Evolutionary conservation across 1,140 invertebrate species (phyloP).

Genomic region (Teleogryllus occipitalis): DNA sequence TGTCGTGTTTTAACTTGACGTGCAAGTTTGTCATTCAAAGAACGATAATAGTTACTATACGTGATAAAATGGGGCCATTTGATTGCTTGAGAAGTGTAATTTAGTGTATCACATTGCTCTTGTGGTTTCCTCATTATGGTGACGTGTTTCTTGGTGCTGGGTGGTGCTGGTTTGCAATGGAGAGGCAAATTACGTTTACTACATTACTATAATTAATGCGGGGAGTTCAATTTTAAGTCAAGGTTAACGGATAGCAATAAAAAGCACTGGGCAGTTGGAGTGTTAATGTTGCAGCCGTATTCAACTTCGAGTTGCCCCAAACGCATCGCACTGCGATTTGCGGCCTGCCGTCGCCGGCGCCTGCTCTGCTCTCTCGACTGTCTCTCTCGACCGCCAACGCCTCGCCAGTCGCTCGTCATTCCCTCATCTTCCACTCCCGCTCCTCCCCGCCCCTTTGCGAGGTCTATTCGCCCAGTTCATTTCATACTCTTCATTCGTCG

Average conservation of each 20-base stretch:
- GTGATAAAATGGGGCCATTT: neutral
- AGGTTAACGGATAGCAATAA: neutral
- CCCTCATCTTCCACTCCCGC: no score
- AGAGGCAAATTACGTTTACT: neutral
- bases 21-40: neutral
- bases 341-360: no score
- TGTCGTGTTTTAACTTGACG: no score
- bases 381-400: no score
- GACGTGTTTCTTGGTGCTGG: neutral
- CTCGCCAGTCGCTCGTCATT: no score
- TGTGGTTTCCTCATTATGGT: neutral
- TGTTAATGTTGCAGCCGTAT: neutral
- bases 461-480: no score
- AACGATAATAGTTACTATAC: neutral
- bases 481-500: no score
- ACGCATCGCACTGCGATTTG: neutral
- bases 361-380: neutral
- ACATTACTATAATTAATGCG: neutral
- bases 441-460: no score
- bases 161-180: neutral
- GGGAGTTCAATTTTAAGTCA: neutral
- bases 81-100: neutral
- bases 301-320: neutral
- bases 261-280: neutral
- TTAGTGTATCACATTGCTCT: neutral